A percentile compares a stretch with the other conserved stretches of the same genome.
Conservation (phyloP, 2,797 vertebrate genomes). For the Lithobates pipiens region DNA sequence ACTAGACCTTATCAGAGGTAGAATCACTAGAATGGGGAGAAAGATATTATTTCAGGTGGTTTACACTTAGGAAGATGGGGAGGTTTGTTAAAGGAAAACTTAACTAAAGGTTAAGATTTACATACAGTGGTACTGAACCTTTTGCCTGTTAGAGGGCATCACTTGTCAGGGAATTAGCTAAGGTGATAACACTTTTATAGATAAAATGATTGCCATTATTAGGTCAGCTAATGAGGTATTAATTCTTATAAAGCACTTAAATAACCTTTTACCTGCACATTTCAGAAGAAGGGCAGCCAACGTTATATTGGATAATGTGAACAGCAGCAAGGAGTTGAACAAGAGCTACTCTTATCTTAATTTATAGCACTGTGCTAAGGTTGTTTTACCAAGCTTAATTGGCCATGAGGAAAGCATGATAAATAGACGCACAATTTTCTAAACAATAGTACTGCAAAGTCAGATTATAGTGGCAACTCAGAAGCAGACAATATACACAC, state of each 20-base stretch:
- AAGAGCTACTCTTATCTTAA: conserved; percentile 67
- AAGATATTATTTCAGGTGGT: no score
- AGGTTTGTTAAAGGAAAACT: no score
- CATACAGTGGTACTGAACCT: background rate
- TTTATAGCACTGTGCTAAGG: conserved; percentile 59
- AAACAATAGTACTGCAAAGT: conserved; percentile 24
- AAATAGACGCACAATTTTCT: conserved; percentile 15
- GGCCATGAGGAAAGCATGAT: conserved; percentile 25
- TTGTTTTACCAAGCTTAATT: conserved; percentile 43
- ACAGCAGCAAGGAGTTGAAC: conserved; percentile 63
- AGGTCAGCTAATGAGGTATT: conserved; percentile 63
- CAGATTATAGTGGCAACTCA: background rate
- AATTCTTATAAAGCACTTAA: conserved; percentile 72
- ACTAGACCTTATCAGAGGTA: no score
- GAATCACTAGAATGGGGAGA: no score
- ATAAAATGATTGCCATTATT: conserved; percentile 68
- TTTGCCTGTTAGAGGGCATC: conserved; percentile 13
- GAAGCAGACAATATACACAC: background rate
- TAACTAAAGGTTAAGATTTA: background rate
- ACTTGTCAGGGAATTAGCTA: conserved; percentile 48
- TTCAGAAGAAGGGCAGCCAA: conserved; percentile 68
- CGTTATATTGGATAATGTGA: conserved; percentile 67
- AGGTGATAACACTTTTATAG: conserved; percentile 63
- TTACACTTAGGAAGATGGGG: no score
- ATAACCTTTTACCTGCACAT: conserved; percentile 74